A percentile compares a stretch with the other conserved stretches of the same genome.
Conservation (phyloP, 2,888 invertebrate genomes). For the Helicoverpa assulta region DNA sequence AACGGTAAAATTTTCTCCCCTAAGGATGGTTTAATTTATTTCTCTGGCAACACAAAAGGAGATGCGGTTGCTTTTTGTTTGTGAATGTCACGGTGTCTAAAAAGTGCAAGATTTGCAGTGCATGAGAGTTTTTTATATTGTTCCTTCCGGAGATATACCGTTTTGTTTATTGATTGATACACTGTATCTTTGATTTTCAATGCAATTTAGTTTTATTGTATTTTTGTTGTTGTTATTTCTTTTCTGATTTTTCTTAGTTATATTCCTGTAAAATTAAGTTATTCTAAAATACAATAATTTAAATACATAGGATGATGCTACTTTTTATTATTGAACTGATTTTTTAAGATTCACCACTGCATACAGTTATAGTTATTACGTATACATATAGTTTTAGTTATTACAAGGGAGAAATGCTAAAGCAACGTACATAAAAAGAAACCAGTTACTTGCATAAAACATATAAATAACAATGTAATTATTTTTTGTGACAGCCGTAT, state of each 20-base stretch:
- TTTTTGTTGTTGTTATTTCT: neutral
- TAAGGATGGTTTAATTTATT: constrained; percentile 89
- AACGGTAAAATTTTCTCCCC: constrained; percentile 89
- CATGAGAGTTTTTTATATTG: constrained; percentile 20
- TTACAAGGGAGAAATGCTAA: no score
- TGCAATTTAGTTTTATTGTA: constrained; percentile 24
- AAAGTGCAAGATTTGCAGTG: constrained; percentile 68
- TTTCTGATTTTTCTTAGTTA: neutral
- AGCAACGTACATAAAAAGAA: neutral
- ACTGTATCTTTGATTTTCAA: constrained; percentile 31
- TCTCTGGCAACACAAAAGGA: constrained; percentile 82
- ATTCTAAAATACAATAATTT: no score
- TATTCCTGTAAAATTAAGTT: no score
- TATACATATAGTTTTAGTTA: neutral
- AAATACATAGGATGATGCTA: no score
- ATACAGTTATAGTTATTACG: neutral
- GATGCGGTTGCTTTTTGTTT: constrained; percentile 86
- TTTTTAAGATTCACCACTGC: no score
- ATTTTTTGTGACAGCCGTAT: constrained; percentile 89
- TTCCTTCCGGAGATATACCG: constrained; percentile 35
- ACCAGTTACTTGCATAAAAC: constrained; percentile 49
- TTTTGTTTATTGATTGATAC: constrained; percentile 49
- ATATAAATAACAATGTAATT: constrained; percentile 87
- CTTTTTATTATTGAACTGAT: no score
- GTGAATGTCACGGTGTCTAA: constrained; percentile 73